Evolutionary conservation across 2,888 invertebrate species (phyloP).

Genomic region (Ramazzottius varieornatus): DNA sequence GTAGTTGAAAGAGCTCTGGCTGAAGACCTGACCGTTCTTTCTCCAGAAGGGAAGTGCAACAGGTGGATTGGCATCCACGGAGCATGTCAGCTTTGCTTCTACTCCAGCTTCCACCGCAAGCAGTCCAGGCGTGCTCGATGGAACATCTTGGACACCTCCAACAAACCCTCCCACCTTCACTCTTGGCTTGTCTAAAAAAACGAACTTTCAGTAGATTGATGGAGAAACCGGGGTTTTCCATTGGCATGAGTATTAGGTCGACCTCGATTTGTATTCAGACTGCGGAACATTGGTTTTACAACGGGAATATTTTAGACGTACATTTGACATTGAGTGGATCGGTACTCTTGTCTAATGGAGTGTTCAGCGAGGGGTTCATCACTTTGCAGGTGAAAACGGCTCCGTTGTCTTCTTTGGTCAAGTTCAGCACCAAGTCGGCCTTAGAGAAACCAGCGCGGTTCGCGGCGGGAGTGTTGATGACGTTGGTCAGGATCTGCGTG

Average conservation of each 20-base stretch:
- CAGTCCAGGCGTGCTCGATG: not conserved
- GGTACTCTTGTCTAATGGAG: not conserved
- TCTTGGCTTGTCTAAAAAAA: not conserved
- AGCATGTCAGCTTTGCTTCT: not conserved
- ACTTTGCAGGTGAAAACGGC: not conserved
- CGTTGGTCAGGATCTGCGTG: conserved; percentile 8
- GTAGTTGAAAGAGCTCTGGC: not conserved
- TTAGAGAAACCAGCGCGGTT: not conserved
- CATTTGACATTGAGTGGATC: not conserved
- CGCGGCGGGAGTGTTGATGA: not conserved
- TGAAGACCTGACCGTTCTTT: not conserved
- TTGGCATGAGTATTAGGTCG: no score
- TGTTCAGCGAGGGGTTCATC: not conserved
- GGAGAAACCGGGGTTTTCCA: no score
- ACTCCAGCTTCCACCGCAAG: not conserved
- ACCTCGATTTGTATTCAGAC: no score
- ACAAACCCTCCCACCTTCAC: not conserved
- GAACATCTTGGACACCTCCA: no score
- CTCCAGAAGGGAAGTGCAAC: not conserved
- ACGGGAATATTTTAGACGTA: not conserved
- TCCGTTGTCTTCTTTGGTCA: not conserved
- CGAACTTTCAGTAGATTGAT: no score
- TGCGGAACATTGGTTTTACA: not conserved
- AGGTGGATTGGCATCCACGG: not conserved
- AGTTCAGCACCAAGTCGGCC: not conserved